Base-by-base conservation (phyloP, 2,888 invertebrate species). In the Andrena minutula region DNA sequence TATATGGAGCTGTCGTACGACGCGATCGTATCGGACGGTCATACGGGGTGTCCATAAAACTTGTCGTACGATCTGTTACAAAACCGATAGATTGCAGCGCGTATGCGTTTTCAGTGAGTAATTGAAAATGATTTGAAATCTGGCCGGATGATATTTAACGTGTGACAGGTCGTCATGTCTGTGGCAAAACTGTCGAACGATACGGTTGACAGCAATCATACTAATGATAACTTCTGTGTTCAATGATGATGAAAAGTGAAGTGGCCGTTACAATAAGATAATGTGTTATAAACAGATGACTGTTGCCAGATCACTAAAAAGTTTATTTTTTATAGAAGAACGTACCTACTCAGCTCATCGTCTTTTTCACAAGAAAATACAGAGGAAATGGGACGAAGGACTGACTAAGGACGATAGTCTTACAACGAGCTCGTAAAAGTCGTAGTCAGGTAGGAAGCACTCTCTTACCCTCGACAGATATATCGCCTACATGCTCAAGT, bases 371-470 rank as follows among this genome's bases (percentile, higher is more conserved):
- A 10, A 49, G 41, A 56, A 69, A 72, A 49, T 75, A 69, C 63
- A 23, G 68, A 53, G 69, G 74, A 74, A 75, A 72, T 58, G 63
- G 41, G 76, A 68, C 72, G 74, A 72, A 60, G 65, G 74, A 80
- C 60, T 60, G 74, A 77, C 60, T 60, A 75, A 72, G 82, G 78
- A 84, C 78, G 70, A 79, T 75, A 76, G 72, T 79, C 72, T 86
- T 81, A 70, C 70, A 81, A 71, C 68, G 73, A 32, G 80, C 74
- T 86, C 79, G 83, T 85, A 82, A 87, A 85, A 84, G 75, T 82
- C 79, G 65, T 75, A 79, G 60, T 75, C 64, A 74, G 60, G 63
- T 56, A 65, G 78, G 79, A 85, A 86, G 78, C 74, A 86, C 85
- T 86, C 75, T 83, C 75, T 76, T 85, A 75, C 68, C 61, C 77